These are phyloP conservation scores for Philopedon plagiatum DNA, from an alignment of 2,888 invertebrate genomes.

Conservation along the genomic window DNA sequence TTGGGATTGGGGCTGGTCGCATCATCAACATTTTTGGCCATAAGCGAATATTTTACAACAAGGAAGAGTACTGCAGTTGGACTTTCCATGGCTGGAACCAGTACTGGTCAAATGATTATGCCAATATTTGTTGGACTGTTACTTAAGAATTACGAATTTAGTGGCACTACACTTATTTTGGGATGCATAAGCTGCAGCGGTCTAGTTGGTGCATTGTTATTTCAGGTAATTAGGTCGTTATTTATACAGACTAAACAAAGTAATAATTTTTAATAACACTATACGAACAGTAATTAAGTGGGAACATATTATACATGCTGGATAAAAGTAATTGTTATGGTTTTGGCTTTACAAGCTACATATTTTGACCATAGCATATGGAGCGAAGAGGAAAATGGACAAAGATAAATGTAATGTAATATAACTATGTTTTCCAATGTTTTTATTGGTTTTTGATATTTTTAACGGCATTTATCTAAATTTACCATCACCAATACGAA, in stretches of 20 bases:
- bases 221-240: constrained; percentile 69
- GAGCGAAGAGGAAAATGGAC: no score
- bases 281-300: no score
- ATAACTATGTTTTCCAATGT: no score
- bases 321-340: no score
- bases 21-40: constrained; percentile 80
- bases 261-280: no score
- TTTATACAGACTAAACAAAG: constrained; percentile 31
- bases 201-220: constrained; percentile 67
- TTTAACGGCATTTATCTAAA: no score
- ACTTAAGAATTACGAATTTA: constrained; percentile 76
- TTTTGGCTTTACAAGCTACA: no score
- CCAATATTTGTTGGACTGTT: constrained; percentile 79
- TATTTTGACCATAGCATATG: no score
- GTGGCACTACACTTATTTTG: constrained; percentile 76
- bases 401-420: no score
- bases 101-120: constrained; percentile 82
- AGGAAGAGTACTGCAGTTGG: constrained; percentile 82
- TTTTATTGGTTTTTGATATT: no score
- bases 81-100: constrained; percentile 82
- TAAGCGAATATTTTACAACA: constrained; percentile 79
- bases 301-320: no score
- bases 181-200: constrained; percentile 77
- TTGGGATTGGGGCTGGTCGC: constrained; percentile 80
- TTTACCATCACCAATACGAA: no score